Evolutionary conservation across 2,888 invertebrate species (phyloP), one percentile per base, ranked within the genome.

Genomic region (Polylopha cassiicola): DNA sequence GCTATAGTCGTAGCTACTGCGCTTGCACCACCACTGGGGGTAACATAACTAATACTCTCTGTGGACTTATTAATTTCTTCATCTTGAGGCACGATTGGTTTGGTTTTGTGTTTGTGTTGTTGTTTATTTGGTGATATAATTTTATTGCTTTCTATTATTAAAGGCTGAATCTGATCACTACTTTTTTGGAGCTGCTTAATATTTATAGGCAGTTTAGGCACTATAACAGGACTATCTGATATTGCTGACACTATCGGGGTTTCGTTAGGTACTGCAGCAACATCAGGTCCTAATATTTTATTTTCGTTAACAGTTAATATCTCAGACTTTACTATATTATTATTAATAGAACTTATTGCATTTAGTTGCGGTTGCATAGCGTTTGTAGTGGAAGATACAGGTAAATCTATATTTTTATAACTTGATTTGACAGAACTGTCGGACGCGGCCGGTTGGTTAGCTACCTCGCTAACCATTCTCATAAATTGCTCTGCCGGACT

Each of bases 241-340:
- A 89, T 90, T 47, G 91, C 91, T 46, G 91, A 91, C 38, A 91
- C 91, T 49, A 91, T 87, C 26, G 91, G 91, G 15, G 90, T 89
- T 58, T 84, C 84, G 51, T 58, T 72, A 47, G 67, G 51, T 58
- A 76, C 73, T 31, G 55, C 64, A 61, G 66, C 72, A 67, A 65
- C 62, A 64, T 82, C 80, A 58, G 67, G 51, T 58, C 68, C 80
- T 65, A 74, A 60, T 61, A 48, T 65, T 70, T 76, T 79, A 72
- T 53, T 78, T 66, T 82, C 81, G 52, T 74, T 80, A 65, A 71
- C 57, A 69, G 64, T 67, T 69, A 80, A 65, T 65, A 73, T 65
- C 48, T 84, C 84, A 73, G 82, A 76, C 73, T 82, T 81, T 64
- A 67, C 63, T 66, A 75, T 59, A 69, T 75, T 79, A 77, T 72